Base-by-base conservation (phyloP, 2,797 vertebrate species). In the Brachymystax lenok region DNA sequence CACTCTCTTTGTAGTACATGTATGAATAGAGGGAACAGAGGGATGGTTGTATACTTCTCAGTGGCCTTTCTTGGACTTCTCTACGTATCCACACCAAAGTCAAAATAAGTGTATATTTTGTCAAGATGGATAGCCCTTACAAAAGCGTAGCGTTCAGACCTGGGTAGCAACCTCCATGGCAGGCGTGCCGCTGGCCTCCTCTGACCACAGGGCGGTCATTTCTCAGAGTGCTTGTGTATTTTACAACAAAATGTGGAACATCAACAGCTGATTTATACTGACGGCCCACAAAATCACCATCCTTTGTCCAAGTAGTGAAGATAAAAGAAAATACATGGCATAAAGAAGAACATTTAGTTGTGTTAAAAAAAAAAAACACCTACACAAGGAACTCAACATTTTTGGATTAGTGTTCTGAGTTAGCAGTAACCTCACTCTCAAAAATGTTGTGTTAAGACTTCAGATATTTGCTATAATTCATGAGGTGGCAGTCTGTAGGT, bases 61-160 rank as follows among this genome's bases (percentile, higher is more conserved):
- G 80, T 73, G 80, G 80, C 80, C 80, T 78, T 79, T 84, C 84
- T 84, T 46, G 21, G 85, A 91, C 86, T 91, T 90, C 91, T 93
- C 87, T 87, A 74, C 83, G 85, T 88, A 91, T 88, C 85, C 69
- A 28, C 78, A 81, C 84, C 92, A 94, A 94, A 93, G 93, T 92
- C 92, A 93, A 83, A 91, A 89, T 85, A 88, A 89, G 87, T 85
- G 79, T 89, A 89, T 91, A 89, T 91, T 91, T 91, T 90, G 90
- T 89, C 88, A 89, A 93, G 91, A 93, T 82, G 83, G 86, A 93
- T 93, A 52, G 61, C 88, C 84, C 70, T 17, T 73, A 82, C 79
- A 83, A 82, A 91, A 83, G 77, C 81, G 76, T 79, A 4, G 56
- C 77, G 78, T 90, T 90, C 80, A 83, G 84, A 79, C 50, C 78